phyloP scores from a whole-genome alignment of 2,888 invertebrate genomes.

The Synergus japonicus region DNA sequence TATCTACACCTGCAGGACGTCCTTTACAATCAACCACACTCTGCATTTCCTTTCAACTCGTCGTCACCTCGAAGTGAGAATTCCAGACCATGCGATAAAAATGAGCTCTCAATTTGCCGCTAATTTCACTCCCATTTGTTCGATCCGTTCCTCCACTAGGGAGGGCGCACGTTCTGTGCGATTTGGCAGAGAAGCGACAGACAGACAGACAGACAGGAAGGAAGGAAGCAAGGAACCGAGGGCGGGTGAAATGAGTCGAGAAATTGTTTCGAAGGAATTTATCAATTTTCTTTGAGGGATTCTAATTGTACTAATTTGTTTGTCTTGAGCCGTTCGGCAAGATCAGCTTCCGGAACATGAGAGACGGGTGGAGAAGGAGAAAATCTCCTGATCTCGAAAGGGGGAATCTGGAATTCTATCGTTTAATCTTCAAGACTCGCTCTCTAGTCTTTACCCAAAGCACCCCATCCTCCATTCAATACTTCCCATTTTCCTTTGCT shows the following conservation, averaged over 20 bases:
- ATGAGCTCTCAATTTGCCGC: slow-evolving; percentile 67
- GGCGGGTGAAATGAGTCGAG: slow-evolving; percentile 75
- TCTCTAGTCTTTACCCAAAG: slow-evolving; percentile 43
- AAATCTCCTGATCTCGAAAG: slow-evolving; percentile 44
- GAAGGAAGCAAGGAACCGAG: slow-evolving; percentile 45
- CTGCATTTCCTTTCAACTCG: slow-evolving; percentile 25
- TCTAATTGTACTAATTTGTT: slow-evolving; percentile 78
- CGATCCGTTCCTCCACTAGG: slow-evolving; percentile 50
- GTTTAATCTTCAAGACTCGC: slow-evolving; percentile 71
- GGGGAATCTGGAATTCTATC: slow-evolving; percentile 69
- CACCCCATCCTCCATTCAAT: slow-evolving; percentile 39
- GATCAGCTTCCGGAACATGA: slow-evolving; percentile 38
- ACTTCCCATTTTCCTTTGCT: slow-evolving; percentile 31
- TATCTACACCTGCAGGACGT: not conserved
- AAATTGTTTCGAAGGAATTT: slow-evolving; percentile 77
- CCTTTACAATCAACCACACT: not conserved
- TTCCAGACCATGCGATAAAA: slow-evolving; percentile 61
- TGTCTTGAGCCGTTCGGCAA: slow-evolving; percentile 62
- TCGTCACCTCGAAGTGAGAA: slow-evolving; percentile 36
- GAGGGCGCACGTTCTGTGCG: slow-evolving; percentile 41
- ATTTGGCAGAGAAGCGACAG: slow-evolving; percentile 41
- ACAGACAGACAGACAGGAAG: slow-evolving; percentile 35
- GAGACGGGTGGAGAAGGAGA: slow-evolving; percentile 33
- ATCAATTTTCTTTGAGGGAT: slow-evolving; percentile 78
- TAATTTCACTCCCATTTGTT: slow-evolving; percentile 66